Evolutionary conservation across 1,140 invertebrate species (phyloP).

Genomic region (Drosophila equinoxialis): DNA sequence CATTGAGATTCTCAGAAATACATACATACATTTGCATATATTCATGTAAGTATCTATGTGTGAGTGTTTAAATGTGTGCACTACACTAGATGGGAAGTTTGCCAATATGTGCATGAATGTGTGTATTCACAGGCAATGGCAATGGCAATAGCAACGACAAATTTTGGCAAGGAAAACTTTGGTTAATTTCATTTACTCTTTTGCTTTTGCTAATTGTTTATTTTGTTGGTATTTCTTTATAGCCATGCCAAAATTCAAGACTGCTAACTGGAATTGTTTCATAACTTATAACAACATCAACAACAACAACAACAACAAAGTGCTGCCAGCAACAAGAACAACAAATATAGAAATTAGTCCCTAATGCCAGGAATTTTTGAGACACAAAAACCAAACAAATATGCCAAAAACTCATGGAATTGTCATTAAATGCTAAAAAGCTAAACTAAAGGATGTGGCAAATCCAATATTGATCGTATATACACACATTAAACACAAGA

Average conservation of each 20-base stretch:
- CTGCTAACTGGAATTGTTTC: constrained; percentile 72
- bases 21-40: not conserved
- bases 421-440: constrained; percentile 48
- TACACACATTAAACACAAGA: constrained; percentile 10
- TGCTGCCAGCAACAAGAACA: constrained; percentile 53
- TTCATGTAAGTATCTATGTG: not conserved
- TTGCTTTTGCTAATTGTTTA: constrained; percentile 39
- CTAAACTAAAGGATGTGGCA: constrained; percentile 35
- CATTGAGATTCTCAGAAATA: constrained; percentile 28
- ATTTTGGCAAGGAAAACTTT: constrained; percentile 46
- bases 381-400: constrained; percentile 26
- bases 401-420: constrained; percentile 62
- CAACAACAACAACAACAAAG: constrained; percentile 39
- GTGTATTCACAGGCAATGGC: constrained; percentile 14
- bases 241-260: constrained; percentile 70
- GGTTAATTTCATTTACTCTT: constrained; percentile 64
- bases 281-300: constrained; percentile 42
- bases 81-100: constrained; percentile 54
- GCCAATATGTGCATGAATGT: constrained; percentile 33
- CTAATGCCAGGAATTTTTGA: constrained; percentile 10
- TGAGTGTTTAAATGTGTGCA: constrained; percentile 2
- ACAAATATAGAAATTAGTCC: constrained; percentile 40
- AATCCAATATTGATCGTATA: constrained; percentile 29
- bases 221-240: constrained; percentile 26
- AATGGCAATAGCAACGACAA: constrained; percentile 7